Percentiles rank a stretch among this genome's conserved stretches.
Conservation (phyloP, 1,140 invertebrate species). For the Limonius californicus region DNA sequence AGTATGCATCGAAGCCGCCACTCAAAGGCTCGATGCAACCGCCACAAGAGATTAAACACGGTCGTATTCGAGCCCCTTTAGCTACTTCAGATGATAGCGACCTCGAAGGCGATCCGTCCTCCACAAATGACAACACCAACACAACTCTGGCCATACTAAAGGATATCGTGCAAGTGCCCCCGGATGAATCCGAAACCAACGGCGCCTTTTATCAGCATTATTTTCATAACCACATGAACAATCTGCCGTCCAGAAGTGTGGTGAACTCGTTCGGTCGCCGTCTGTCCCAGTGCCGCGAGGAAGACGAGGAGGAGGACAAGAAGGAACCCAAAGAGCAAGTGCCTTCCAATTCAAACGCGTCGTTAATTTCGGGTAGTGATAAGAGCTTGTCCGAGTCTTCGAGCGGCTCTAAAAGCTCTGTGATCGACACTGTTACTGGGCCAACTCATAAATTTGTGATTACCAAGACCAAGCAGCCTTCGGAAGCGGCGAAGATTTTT, state of each 20-base stretch:
- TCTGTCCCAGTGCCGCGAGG: conserved; percentile 75
- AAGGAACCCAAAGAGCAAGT: conserved; percentile 37
- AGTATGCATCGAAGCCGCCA: neutral
- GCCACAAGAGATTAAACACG: neutral
- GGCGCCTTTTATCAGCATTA: conserved; percentile 69
- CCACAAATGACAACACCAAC: conserved; percentile 64
- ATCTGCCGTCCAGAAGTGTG: conserved; percentile 36
- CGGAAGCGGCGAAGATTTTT: conserved; percentile 42
- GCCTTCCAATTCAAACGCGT: conserved; percentile 38
- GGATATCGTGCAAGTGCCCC: conserved; percentile 45
- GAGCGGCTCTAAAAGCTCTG: conserved; percentile 42
- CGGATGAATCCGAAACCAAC: conserved; percentile 49
- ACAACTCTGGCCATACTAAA: conserved; percentile 63
- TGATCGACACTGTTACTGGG: conserved; percentile 43
- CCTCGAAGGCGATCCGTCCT: conserved; percentile 61
- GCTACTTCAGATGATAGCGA: conserved; percentile 51
- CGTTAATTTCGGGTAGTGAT: conserved; percentile 39
- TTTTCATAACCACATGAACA: conserved; percentile 66
- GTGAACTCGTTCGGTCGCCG: conserved; percentile 51
- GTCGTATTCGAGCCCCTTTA: neutral
- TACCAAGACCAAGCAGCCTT: conserved; percentile 42
- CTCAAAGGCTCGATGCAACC: no score
- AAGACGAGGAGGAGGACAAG: conserved; percentile 72
- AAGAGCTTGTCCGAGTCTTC: conserved; percentile 41
- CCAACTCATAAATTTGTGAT: conserved; percentile 47